Percentiles rank a stretch among this genome's conserved stretches.
Conservation (phyloP, 2,888 invertebrate genomes). For the Sphaeridia pumilis region DNA sequence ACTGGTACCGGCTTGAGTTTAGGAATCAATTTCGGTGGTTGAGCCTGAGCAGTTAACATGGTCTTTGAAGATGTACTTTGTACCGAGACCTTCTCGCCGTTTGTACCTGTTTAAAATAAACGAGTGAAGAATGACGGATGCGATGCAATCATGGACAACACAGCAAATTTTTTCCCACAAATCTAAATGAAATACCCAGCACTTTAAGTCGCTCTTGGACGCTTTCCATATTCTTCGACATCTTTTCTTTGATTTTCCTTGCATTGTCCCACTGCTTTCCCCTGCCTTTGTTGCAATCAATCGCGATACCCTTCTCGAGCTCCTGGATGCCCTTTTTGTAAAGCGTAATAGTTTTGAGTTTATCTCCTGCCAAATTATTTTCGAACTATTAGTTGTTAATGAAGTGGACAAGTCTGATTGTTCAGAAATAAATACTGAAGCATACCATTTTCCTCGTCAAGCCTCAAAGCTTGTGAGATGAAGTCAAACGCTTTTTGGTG, state of each 20-base stretch:
- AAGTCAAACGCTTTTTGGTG: slow-evolving; percentile 92
- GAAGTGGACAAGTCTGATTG: no score
- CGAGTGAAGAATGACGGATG: no score
- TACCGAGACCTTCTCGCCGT: no score
- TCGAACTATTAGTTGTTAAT: no score
- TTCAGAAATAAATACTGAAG: neutral
- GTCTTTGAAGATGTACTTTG: no score
- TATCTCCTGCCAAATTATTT: slow-evolving; percentile 59
- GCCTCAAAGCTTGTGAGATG: slow-evolving; percentile 89
- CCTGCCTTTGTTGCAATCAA: slow-evolving; percentile 77
- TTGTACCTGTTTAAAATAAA: no score
- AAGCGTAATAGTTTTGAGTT: slow-evolving; percentile 83
- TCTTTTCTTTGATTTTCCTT: slow-evolving; percentile 86
- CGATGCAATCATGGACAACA: no score
- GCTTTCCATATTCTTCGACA: slow-evolving; percentile 91
- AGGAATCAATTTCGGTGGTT: no score
- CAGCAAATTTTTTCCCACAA: no score
- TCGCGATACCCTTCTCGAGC: slow-evolving; percentile 83
- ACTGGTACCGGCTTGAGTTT: no score
- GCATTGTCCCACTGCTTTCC: slow-evolving; percentile 91
- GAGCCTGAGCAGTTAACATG: no score
- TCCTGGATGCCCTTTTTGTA: slow-evolving; percentile 91
- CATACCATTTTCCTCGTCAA: slow-evolving; percentile 93
- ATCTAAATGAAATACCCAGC: slow-evolving; percentile 75
- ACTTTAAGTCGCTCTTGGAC: slow-evolving; percentile 86